These are phyloP conservation scores for Anguilla obscura DNA, from an alignment of 2,797 vertebrate genomes.

Conservation along the genomic window DNA sequence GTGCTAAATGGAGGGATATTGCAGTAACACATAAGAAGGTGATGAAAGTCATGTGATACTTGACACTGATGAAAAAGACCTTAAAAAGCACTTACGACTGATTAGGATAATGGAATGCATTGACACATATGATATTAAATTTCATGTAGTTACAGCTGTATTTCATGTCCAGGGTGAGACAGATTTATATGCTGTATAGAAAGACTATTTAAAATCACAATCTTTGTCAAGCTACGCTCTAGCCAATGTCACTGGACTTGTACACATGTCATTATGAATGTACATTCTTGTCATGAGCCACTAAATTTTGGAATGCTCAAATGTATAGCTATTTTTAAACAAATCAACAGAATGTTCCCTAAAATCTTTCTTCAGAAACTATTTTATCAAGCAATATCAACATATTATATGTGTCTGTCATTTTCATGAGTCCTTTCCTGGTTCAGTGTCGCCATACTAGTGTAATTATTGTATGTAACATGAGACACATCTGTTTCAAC, in stretches of 20 bases:
- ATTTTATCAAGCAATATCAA: too few species aligned
- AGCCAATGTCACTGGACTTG: not conserved
- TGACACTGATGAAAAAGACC: not conserved
- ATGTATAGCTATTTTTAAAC: too few species aligned
- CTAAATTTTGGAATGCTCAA: too few species aligned
- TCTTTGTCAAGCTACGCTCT: not conserved
- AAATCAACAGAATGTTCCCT: too few species aligned
- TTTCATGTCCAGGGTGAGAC: not conserved
- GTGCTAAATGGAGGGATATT: not conserved
- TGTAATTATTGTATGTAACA: too few species aligned
- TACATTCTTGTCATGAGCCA: too few species aligned
- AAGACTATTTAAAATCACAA: not conserved
- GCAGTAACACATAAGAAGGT: not conserved
- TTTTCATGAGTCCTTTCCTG: too few species aligned
- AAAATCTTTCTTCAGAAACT: too few species aligned
- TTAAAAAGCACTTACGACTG: not conserved
- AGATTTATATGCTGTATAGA: not conserved
- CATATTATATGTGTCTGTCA: too few species aligned
- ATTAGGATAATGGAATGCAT: not conserved
- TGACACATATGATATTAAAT: not conserved
- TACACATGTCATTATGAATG: not conserved
- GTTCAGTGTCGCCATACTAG: too few species aligned
- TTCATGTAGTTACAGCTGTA: not conserved
- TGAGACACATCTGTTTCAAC: too few species aligned
- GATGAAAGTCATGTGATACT: not conserved